Percentiles rank a stretch among this genome's conserved stretches.
Evolutionary conservation across 2,888 invertebrate species (phyloP).

Genomic region (Cantharis nigra): DNA sequence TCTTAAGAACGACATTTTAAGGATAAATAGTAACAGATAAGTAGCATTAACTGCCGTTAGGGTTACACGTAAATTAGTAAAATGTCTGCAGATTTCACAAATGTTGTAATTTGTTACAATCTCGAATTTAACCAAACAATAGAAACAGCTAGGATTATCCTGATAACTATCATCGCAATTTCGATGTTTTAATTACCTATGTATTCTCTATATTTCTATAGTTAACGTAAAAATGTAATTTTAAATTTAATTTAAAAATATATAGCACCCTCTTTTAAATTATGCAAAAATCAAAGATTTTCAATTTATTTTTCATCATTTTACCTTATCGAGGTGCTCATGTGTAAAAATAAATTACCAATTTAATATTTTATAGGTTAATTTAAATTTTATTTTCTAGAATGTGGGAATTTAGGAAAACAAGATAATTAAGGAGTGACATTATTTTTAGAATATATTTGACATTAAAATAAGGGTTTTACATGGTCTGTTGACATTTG

Average conservation of each 20-base stretch:
- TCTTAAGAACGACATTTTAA: constrained; percentile 22
- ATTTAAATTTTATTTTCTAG: neutral
- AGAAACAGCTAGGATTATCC: constrained; percentile 43
- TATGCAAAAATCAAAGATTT: neutral
- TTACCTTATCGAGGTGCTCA: neutral
- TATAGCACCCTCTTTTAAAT: neutral
- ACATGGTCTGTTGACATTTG: constrained; percentile 24
- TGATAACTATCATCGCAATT: constrained; percentile 39
- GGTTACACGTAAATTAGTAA: constrained; percentile 28
- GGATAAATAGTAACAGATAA: constrained; percentile 31
- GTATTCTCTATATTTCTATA: neutral
- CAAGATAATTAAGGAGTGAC: neutral
- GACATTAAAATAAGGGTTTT: constrained; percentile 33
- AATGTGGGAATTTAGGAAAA: neutral
- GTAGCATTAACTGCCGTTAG: constrained; percentile 23
- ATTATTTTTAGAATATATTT: constrained; percentile 31
- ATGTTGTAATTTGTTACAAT: constrained; percentile 34
- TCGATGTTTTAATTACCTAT: neutral
- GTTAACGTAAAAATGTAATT: neutral
- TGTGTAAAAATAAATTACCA: neutral
- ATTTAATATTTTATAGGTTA: neutral
- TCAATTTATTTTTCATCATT: neutral
- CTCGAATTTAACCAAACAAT: constrained; percentile 42
- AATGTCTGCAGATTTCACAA: constrained; percentile 25
- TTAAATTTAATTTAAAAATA: neutral